These are phyloP conservation scores for Chionis minor DNA, from an alignment of 2,113 vertebrate genomes.

Conservation along the genomic window DNA sequence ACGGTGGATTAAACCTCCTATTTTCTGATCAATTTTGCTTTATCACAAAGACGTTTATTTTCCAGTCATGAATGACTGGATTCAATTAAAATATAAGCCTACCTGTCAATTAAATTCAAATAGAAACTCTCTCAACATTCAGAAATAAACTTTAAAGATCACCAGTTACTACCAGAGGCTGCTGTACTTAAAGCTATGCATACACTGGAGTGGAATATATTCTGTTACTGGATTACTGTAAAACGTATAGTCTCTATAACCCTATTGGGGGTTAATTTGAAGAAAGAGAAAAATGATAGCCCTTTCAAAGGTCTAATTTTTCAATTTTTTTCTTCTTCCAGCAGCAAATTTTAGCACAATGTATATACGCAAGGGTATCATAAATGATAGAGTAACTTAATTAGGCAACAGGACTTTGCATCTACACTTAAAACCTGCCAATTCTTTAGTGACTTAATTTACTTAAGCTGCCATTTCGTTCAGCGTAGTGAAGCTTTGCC, in stretches of 20 bases:
- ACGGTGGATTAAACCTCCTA: not conserved
- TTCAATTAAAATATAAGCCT: conserved; percentile 4
- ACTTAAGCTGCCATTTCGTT: not conserved
- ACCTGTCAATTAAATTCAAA: not conserved
- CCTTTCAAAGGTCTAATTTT: not conserved
- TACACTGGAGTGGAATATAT: not conserved
- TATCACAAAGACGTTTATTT: not conserved
- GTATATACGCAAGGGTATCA: not conserved
- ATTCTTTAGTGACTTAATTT: not conserved
- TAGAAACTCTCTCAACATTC: not conserved
- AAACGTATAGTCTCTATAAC: not conserved
- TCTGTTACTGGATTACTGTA: not conserved
- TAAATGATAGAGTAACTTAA: not conserved
- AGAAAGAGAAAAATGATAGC: not conserved
- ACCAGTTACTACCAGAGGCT: not conserved
- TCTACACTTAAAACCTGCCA: not conserved
- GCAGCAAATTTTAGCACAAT: not conserved
- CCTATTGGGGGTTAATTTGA: not conserved
- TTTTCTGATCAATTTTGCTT: not conserved
- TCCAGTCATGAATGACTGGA: not conserved
- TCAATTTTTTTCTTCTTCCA: not conserved
- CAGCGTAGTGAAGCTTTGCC: not conserved
- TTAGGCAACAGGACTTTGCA: not conserved
- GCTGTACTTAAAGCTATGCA: not conserved
- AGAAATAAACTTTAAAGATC: not conserved